A percentile compares a stretch with the other conserved stretches of the same genome.
These are phyloP conservation scores for Sardinella longiceps DNA, from an alignment of 2,797 vertebrate species.

Conservation along the genomic window DNA sequence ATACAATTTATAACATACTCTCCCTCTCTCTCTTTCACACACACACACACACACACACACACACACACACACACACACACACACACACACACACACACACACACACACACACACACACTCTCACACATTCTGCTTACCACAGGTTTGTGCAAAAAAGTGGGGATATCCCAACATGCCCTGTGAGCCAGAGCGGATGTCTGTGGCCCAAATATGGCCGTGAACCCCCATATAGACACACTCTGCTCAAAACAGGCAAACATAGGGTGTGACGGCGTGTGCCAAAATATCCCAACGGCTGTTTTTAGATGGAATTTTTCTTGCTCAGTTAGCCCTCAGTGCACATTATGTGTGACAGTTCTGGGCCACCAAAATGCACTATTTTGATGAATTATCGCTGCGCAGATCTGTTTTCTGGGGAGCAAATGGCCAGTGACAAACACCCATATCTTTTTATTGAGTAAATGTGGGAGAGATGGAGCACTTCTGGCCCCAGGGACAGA, in stretches of 20 bases:
- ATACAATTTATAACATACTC: no score
- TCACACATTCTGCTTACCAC: neutral
- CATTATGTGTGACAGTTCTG: neutral
- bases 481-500: neutral
- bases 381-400: neutral
- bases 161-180: neutral
- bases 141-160: neutral
- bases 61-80: neutral
- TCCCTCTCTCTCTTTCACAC: no score
- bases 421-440: neutral
- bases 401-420: neutral
- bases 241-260: neutral
- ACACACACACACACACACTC: neutral
- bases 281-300: neutral
- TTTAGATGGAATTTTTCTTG: neutral
- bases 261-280: neutral
- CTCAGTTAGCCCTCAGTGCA: neutral
- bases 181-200: neutral
- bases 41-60: constrained; percentile 1
- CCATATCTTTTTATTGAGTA: neutral
- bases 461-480: neutral
- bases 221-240: neutral
- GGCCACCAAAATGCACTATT: neutral
- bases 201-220: neutral
- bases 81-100: neutral